Base-by-base conservation (phyloP, 2,888 invertebrate genomes). In the Ichneumon xanthorius region DNA sequence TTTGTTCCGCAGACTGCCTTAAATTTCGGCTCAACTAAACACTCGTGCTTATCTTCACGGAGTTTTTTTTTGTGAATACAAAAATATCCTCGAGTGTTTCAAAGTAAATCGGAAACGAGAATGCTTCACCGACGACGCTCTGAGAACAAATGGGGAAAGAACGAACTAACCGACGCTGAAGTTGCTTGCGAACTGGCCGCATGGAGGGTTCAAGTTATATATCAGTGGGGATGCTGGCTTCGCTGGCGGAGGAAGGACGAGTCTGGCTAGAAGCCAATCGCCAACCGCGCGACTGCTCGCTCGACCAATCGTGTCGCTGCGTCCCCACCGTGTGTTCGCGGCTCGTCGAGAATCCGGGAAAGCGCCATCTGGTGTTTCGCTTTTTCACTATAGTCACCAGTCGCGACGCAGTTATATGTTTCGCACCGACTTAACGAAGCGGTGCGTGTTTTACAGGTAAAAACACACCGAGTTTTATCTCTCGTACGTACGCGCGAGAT, bases 191-290 rank as follows among this genome's bases (percentile, higher is more conserved):
- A 65, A 78, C 78, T 85, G 78, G 63, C 65, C 77, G 79, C 82
- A 75, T 76, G 84, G 75, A 63, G 75, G 75, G 50, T 65, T 33
- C 50, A 14, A 76, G 33, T 19, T 50, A 33, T 76, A 76, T 65
- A 71, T 71, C 14, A 45, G 58, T 22, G 16, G 45, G 26, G 58
- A 16, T 19, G 6, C 50, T 9, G 63, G 19, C n/a, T n/a, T 9
- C 48, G 76, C 19, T 22, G 65, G 61, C 50, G 33, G n/a, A n/a
- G 70, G 33, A 53, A n/a, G n/a, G 33, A 40, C 1, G 33, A 53
- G 53, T 30, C 67, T 81, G 84, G 84, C 81, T 9, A 4, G 2
- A 58, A 81, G 84, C 84, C 84, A 85, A 81, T 81, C 48, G 33
- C 3, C 68, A 48, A 55, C 53, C 81, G 73, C 84, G 81, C 77